Evolutionary conservation across 1,140 invertebrate species (phyloP), one percentile per base, ranked within the genome.

Genomic region (Drosophila pseudoananassae): DNA sequence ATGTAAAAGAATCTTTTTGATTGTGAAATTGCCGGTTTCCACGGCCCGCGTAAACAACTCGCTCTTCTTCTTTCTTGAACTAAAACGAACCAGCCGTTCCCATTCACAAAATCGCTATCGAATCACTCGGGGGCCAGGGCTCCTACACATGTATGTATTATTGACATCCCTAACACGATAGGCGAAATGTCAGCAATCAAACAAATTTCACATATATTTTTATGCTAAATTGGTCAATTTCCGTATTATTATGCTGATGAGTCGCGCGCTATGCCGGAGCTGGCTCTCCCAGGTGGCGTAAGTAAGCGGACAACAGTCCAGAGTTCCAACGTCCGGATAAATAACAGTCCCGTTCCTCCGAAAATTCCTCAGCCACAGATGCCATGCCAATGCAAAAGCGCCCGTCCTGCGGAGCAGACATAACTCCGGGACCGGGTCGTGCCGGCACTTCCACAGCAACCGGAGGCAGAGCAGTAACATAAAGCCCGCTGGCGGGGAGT

Each of bases 271-370:
- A 49, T 89, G 85, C 72, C 81, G 72, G 59, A 81, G 81, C 45
- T 89, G 81, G 85, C 59, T 70, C 45, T 58, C 74, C 53, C 85
- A 89, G 56, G 78, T 89, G 76, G 76, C 87, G 85, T 89, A 81
- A 89, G 87, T 89, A 87, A 76, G 78, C 57, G 47, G 10, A 20
- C n/a, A 17, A 17, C 3, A 4, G 3, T 23, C 9, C 9, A 45
- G 15, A 17, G 6, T 7, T 38, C 8, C 23, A 27, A 15, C 20
- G 20, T n/a, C 20, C 27, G 27, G 4, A 50, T 29, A 23, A 20
- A 38, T 23, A 29, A 17, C 15, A 27, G 12, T 46, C 17, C 17
- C 43, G 40, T 8, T 20, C 4, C 15, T 20, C 31, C 43, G 45
- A 64, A 14, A n/a, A 33, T 38, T 10, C 31, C 36, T 29, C 50